Evolutionary conservation across 2,888 invertebrate species (phyloP).

Genomic region (Habrosyne pyritoides): DNA sequence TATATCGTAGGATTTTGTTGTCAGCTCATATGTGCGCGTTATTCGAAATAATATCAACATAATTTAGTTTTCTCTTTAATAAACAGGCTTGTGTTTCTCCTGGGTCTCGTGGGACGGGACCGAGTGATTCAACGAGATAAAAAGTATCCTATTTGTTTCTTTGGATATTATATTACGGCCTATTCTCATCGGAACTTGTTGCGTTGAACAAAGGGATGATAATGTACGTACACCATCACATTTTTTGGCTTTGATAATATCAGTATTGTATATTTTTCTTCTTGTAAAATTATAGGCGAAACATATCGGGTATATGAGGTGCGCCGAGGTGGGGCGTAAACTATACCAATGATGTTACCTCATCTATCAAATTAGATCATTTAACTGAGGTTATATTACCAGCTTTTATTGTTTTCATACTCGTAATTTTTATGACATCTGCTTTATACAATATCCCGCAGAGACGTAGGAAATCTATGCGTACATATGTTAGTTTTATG

Average conservation of each 20-base stretch:
- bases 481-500: constrained; percentile 1
- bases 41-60: background rate
- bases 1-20: background rate
- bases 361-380: constrained; percentile 2
- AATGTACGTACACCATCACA: too few relatives aligned
- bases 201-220: background rate
- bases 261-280: background rate
- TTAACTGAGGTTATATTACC: background rate
- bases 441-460: constrained; percentile 3
- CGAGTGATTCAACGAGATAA: background rate
- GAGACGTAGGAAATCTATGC: background rate
- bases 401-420: constrained; percentile 2
- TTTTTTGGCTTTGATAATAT: background rate
- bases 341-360: background rate
- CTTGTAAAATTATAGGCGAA: background rate
- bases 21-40: background rate
- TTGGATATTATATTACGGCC: background rate
- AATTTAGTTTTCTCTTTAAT: background rate
- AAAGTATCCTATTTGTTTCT: background rate
- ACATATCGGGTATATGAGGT: background rate
- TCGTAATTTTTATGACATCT: background rate
- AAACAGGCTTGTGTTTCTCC: background rate
- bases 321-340: background rate
- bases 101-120: background rate
- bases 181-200: background rate